Base-by-base conservation (phyloP, 2,797 vertebrate species). In the Syndactyla subalaris region DNA sequence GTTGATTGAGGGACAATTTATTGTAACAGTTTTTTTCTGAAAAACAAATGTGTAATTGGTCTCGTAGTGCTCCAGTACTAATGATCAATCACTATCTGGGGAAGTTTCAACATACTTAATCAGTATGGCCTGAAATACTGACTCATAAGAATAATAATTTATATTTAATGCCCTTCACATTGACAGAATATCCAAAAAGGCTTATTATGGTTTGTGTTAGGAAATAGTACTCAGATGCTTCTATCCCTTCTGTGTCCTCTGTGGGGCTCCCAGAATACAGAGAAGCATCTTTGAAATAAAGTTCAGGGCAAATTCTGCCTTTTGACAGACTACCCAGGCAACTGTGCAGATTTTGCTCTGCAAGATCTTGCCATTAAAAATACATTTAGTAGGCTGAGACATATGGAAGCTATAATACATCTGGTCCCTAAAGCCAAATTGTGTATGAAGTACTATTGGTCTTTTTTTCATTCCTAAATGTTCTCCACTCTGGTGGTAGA, bases 371-470 rank as follows among this genome's bases (percentile, higher is more conserved):
- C 83, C 89, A 97, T 97, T 96, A 97, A 96, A 95, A 97, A 95
- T 91, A 66, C 93, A 95, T 97, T 97, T 96, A 96, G 94, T 85
- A 95, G 95, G 73, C 85, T 92, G 91, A 96, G 94, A 95, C 97
- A 97, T 97, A 97, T 95, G 97, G 96, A 96, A 94, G 94, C 83
- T 84, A 80, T 96, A 97, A 94, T 93, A 83, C 91, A 96, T 94
- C 94, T 94, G 96, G 86, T 97, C 95, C 95, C 94, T 89, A 85
- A 93, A 96, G 94, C 89, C 94, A 96, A 95, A 95, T 95, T 95
- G 26, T 85, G 72, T 95, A 82, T 86, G 81, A 97, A 92, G 68
- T 52, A 55, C 54, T 92, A 32, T 76, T 93, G 91, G 80, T 94
- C 90, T 96, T 92, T 92, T 92, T 94, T 95, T 93, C 61, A 72